Percentiles rank a stretch among this genome's conserved stretches.
phyloP scores from a whole-genome alignment of 2,888 invertebrate genomes.

The Gari tellinella region DNA sequence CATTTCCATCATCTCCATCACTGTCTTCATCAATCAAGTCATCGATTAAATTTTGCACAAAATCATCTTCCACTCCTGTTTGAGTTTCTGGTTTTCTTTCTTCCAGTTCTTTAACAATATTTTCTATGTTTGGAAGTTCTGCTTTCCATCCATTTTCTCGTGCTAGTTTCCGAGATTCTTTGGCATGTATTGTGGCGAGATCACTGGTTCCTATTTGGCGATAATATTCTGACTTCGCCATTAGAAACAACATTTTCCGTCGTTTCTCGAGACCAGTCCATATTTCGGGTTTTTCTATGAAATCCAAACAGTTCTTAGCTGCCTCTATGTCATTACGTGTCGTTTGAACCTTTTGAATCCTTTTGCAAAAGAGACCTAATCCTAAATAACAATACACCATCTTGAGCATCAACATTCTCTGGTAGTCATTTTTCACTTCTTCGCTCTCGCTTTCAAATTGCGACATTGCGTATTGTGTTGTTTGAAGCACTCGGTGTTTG shows the following conservation, averaged over 20 bases:
- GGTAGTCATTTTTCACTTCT: constrained; percentile 54
- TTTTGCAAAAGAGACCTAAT: constrained; percentile 47
- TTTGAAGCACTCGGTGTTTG: constrained; percentile 45
- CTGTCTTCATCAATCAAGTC: background rate
- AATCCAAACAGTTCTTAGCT: constrained; percentile 40
- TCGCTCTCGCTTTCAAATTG: constrained; percentile 55
- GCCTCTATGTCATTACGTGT: constrained; percentile 25
- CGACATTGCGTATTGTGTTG: constrained; percentile 39
- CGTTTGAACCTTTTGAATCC: constrained; percentile 25
- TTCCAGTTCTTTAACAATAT: constrained; percentile 17
- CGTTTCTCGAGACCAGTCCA: constrained; percentile 43
- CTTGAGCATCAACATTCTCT: constrained; percentile 54
- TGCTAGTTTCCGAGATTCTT: constrained; percentile 28
- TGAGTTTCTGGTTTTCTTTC: background rate
- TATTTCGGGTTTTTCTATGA: constrained; percentile 34
- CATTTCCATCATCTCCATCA: no score
- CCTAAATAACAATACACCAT: constrained; percentile 58
- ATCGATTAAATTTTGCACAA: background rate
- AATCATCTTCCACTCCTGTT: background rate
- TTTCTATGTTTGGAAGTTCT: constrained; percentile 28
- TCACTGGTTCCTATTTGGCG: constrained; percentile 23
- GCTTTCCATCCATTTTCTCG: constrained; percentile 22
- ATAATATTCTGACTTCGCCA: constrained; percentile 35
- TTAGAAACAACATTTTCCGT: constrained; percentile 46
- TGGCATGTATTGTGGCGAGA: constrained; percentile 25